Percentiles rank a stretch among this genome's conserved stretches.
phyloP scores from a whole-genome alignment of 2,113 vertebrate genomes.

The Butorides virescens region DNA sequence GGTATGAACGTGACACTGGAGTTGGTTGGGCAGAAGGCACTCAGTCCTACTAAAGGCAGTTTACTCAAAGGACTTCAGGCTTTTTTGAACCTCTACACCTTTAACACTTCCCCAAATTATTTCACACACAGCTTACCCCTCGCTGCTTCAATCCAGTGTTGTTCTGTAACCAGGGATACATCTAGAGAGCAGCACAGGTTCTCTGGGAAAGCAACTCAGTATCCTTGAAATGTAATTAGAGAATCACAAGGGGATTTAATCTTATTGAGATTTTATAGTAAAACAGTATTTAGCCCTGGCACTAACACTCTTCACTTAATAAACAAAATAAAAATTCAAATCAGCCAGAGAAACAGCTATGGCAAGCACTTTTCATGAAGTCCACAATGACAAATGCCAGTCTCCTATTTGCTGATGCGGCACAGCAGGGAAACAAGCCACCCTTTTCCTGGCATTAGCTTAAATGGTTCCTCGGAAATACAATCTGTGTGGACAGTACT shows the following conservation, averaged over 20 bases:
- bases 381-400: conserved; percentile 35
- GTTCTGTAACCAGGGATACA: neutral
- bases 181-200: neutral
- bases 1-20: neutral
- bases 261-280: conserved; percentile 13
- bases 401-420: conserved; percentile 21
- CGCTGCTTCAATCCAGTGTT: neutral
- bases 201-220: conserved; percentile 36
- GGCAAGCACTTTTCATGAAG: conserved; percentile 52
- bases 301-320: conserved; percentile 17
- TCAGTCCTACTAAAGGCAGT: neutral
- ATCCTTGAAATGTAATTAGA: conserved; percentile 48
- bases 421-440: neutral
- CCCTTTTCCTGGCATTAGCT: neutral
- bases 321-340: conserved; percentile 65
- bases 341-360: conserved; percentile 38
- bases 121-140: neutral
- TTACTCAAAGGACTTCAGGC: neutral
- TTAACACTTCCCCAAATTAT: neutral
- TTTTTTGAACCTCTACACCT: neutral
- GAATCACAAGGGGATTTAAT: conserved; percentile 13
- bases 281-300: conserved; percentile 42
- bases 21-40: neutral
- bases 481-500: neutral
- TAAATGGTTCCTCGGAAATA: neutral